These are phyloP conservation scores for Brachylomia viminalis DNA, from an alignment of 2,888 invertebrate genomes.

Conservation along the genomic window DNA sequence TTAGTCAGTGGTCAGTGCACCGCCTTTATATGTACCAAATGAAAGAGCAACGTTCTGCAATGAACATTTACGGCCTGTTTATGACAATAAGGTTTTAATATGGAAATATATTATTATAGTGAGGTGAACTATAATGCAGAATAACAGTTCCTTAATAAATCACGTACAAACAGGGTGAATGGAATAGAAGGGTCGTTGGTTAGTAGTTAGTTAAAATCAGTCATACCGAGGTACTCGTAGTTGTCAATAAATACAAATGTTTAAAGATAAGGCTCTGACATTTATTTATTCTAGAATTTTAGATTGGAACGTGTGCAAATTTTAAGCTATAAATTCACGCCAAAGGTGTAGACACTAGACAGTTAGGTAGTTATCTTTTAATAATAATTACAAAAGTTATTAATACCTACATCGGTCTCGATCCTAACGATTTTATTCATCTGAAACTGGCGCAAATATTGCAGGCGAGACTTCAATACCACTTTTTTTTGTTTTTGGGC, in stretches of 20 bases:
- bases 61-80: not conserved
- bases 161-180: conserved; percentile 30
- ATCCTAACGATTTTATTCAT: conserved; percentile 3
- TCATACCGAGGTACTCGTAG: conserved; percentile 30
- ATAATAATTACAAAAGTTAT: conserved; percentile 39
- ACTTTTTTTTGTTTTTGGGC: no score
- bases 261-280: conserved; percentile 54
- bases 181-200: conserved; percentile 29
- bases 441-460: not conserved
- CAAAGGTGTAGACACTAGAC: conserved; percentile 26
- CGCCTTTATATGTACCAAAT: not conserved
- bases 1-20: not conserved
- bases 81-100: conserved; percentile 5
- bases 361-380: conserved; percentile 26
- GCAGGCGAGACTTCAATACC: no score
- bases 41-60: not conserved
- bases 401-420: not conserved
- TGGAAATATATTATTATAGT: not conserved
- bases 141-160: conserved; percentile 35
- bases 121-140: not conserved
- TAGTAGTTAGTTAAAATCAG: conserved; percentile 32
- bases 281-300: conserved; percentile 54
- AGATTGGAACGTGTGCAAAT: conserved; percentile 36
- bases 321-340: conserved; percentile 42
- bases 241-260: conserved; percentile 55